Percentiles rank a stretch among this genome's conserved stretches.
phyloP scores from a whole-genome alignment of 2,888 invertebrate genomes.

The Muscina levida region DNA sequence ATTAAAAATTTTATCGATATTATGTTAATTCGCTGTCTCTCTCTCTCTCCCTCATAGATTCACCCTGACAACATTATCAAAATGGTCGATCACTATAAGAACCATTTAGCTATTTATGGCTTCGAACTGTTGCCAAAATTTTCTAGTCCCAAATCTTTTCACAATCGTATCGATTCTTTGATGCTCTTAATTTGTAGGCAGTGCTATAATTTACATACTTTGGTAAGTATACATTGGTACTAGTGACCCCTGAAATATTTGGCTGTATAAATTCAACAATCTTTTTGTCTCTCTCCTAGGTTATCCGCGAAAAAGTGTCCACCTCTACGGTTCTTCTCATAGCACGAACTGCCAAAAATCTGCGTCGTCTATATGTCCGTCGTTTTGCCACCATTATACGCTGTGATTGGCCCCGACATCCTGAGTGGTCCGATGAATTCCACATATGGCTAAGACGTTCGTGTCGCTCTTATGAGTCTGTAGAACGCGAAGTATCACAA shows the following conservation, averaged over 20 bases:
- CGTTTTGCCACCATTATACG: conserved; percentile 86
- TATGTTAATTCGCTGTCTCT: no score
- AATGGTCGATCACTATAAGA: conserved; percentile 83
- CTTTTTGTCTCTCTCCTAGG: conserved; percentile 77
- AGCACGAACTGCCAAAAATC: conserved; percentile 83
- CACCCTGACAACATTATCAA: conserved; percentile 81
- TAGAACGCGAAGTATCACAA: conserved; percentile 85
- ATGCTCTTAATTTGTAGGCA: conserved; percentile 85
- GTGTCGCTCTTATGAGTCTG: conserved; percentile 84
- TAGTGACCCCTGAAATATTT: background rate
- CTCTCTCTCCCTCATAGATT: conserved; percentile 80
- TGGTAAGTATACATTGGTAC: conserved; percentile 81
- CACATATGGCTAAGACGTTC: conserved; percentile 84
- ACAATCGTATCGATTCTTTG: conserved; percentile 85
- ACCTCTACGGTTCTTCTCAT: conserved; percentile 88
- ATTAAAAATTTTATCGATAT: no score
- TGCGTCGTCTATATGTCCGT: conserved; percentile 84
- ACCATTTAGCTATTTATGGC: conserved; percentile 84
- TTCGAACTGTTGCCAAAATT: conserved; percentile 86
- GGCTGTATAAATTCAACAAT: background rate
- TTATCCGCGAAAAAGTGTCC: conserved; percentile 88
- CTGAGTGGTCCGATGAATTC: conserved; percentile 86
- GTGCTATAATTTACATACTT: conserved; percentile 85
- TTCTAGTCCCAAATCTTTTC: conserved; percentile 84
- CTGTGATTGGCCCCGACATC: conserved; percentile 85